These are phyloP conservation scores for Thunnus maccoyii DNA, from an alignment of 2,113 vertebrate species.

Conservation along the genomic window DNA sequence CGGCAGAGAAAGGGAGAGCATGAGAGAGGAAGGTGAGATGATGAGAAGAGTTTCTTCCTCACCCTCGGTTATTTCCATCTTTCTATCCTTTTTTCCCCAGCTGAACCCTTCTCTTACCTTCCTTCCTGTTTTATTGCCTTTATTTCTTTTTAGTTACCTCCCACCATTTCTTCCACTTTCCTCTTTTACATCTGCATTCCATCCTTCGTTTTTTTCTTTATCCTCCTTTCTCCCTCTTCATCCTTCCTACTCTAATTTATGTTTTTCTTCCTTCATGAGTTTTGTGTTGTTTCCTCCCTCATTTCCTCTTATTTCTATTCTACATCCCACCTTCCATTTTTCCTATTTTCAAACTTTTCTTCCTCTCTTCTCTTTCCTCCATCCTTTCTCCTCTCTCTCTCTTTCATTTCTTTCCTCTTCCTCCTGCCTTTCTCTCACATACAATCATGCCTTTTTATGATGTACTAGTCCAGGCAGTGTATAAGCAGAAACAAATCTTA, in stretches of 20 bases:
- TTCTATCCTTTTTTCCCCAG: not conserved
- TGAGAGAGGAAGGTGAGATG: slow-evolving; percentile 22
- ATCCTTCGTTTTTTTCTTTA: not conserved
- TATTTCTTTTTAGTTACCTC: no score
- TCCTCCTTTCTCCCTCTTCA: no score
- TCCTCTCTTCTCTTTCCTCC: not conserved
- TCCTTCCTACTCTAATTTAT: not conserved
- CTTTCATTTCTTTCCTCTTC: not conserved
- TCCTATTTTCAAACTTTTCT: not conserved
- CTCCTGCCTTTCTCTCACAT: not conserved
- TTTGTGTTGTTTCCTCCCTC: not conserved
- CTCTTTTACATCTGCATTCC: not conserved
- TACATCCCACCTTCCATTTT: not conserved
- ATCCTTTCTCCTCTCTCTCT: not conserved
- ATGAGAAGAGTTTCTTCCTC: slow-evolving; percentile 24
- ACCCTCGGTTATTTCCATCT: not conserved
- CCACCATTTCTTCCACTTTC: not conserved
- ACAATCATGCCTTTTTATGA: slow-evolving; percentile 13
- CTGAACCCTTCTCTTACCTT: not conserved
- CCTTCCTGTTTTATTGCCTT: not conserved
- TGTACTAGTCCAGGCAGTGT: slow-evolving; percentile 46
- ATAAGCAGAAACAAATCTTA: slow-evolving; percentile 64
- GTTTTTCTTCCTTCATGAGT: not conserved
- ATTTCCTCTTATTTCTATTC: not conserved
- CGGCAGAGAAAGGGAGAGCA: slow-evolving; percentile 21